Evolutionary conservation across 2,113 vertebrate species (phyloP).

Genomic region (Alaudala cheleensis): DNA sequence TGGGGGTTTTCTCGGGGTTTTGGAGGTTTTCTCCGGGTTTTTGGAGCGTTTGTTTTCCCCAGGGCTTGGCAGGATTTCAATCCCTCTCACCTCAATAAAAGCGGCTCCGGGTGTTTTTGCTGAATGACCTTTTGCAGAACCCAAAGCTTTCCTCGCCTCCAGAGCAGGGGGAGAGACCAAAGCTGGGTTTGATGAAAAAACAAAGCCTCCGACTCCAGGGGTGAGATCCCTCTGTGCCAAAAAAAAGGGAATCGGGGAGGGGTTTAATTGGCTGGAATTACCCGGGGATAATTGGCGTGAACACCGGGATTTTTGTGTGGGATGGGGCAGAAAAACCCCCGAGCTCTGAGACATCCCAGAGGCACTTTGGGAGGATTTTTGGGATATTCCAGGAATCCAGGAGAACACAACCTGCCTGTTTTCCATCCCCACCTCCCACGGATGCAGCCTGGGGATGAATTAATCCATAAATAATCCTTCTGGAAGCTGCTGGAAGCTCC

Average conservation of each 20-base stretch:
- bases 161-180: background rate
- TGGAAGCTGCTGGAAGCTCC: background rate
- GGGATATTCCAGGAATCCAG: background rate
- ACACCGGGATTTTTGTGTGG: background rate
- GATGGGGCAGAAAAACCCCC: background rate
- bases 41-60: background rate
- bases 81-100: conserved; percentile 15
- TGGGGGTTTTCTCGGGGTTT: background rate
- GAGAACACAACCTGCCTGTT: background rate
- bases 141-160: background rate
- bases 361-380: fast-evolving
- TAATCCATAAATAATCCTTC: background rate
- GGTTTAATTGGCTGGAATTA: fast-evolving
- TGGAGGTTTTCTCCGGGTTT: background rate
- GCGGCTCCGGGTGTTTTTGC: background rate
- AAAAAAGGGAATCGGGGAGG: background rate
- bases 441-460: background rate
- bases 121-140: conserved; percentile 57
- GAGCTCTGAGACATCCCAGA: background rate
- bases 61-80: conserved; percentile 25
- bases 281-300: background rate
- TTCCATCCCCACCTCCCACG: background rate
- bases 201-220: background rate
- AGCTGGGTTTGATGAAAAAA: conserved; percentile 49
- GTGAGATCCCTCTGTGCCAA: background rate